Evolutionary conservation across 2,888 invertebrate species (phyloP).

Genomic region (Polydrusus cervinus): DNA sequence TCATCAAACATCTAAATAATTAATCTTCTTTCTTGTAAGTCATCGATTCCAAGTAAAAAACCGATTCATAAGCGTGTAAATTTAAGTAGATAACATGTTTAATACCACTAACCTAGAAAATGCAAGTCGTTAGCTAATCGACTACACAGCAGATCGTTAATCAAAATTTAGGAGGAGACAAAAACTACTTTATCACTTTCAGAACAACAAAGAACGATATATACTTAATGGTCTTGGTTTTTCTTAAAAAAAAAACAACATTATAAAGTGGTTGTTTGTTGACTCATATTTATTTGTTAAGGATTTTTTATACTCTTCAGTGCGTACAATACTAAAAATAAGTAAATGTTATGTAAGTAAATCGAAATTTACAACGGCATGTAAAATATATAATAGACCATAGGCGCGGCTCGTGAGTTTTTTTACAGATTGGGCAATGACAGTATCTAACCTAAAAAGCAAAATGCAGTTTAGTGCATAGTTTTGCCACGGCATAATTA

Average conservation of each 20-base stretch:
- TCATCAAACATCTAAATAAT: constrained; percentile 20
- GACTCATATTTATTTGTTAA: constrained; percentile 11
- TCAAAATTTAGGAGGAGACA: constrained; percentile 63
- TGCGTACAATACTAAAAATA: too few species aligned
- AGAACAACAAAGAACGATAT: constrained; percentile 59
- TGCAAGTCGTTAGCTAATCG: constrained; percentile 59
- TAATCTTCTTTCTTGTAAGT: constrained; percentile 24
- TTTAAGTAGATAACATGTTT: constrained; percentile 32
- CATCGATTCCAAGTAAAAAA: constrained; percentile 24
- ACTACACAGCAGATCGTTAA: constrained; percentile 58
- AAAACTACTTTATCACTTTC: constrained; percentile 66
- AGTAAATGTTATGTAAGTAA: too few species aligned
- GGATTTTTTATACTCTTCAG: neutral
- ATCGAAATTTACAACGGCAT: too few species aligned
- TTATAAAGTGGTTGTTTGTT: constrained; percentile 29
- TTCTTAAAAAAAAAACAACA: constrained; percentile 25
- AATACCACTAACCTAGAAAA: constrained; percentile 46
- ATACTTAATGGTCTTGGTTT: constrained; percentile 48
- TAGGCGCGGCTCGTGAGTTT: too few species aligned
- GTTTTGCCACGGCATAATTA: too few species aligned
- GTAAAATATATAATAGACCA: too few species aligned
- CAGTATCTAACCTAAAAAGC: too few species aligned
- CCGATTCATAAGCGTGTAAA: constrained; percentile 26
- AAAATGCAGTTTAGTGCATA: too few species aligned
- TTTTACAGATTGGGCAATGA: too few species aligned